phyloP scores from a whole-genome alignment of 2,113 vertebrate genomes.

The Bagarius yarrelli region DNA sequence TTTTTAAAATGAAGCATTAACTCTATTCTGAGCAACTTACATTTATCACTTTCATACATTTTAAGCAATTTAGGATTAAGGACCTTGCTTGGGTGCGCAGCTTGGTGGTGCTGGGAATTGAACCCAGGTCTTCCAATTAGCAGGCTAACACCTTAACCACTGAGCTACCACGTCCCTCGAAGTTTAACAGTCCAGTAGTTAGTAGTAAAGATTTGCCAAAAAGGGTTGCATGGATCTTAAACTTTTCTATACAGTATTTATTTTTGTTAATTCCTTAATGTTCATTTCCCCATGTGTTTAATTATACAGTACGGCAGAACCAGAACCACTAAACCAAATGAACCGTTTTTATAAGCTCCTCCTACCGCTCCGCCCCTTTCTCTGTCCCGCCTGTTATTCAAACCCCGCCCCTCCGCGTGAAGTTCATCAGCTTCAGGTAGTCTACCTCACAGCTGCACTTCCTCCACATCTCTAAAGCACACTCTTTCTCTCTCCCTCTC shows the following conservation, averaged over 20 bases:
- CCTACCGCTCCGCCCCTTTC: not conserved
- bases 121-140: too few species aligned
- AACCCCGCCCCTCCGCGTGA: not conserved
- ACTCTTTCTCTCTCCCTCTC: slow-evolving; percentile 1
- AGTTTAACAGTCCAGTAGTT: not conserved
- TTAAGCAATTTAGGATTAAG: too few species aligned
- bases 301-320: too few species aligned
- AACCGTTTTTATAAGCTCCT: not conserved
- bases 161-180: too few species aligned
- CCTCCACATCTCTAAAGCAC: not conserved
- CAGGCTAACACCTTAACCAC: too few species aligned
- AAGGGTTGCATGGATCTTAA: not conserved
- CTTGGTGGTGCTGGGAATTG: too few species aligned
- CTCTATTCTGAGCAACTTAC: too few species aligned
- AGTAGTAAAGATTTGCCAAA: not conserved
- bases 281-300: too few species aligned
- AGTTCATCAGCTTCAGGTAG: slow-evolving; percentile 14
- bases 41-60: too few species aligned
- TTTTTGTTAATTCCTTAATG: too few species aligned
- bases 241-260: not conserved
- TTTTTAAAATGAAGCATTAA: too few species aligned
- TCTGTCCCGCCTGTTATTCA: not conserved
- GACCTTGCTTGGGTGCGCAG: too few species aligned
- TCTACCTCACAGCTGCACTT: slow-evolving; percentile 26
- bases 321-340: not conserved